phyloP scores from a whole-genome alignment of 1,140 invertebrate genomes.

The Cydia pomonella region DNA sequence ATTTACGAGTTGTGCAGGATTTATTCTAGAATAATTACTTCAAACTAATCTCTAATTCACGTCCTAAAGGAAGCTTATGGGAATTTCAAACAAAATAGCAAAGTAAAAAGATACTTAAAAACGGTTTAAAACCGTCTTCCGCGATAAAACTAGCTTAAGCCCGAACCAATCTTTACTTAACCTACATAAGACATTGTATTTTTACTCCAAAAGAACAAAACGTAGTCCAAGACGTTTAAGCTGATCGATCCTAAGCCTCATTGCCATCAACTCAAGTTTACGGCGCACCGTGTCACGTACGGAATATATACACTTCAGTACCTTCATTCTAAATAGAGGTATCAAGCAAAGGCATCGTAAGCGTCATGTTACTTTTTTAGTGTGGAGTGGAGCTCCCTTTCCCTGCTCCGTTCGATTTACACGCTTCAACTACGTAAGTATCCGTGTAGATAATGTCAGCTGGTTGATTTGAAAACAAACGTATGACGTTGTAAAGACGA shows the following conservation, averaged over 20 bases:
- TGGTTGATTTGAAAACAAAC: background rate
- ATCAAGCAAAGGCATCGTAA: background rate
- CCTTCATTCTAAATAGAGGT: background rate
- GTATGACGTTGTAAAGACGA: background rate
- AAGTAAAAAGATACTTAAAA: no score
- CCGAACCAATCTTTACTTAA: background rate
- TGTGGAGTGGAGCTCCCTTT: background rate
- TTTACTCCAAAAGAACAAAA: background rate
- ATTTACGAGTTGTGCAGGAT: no score
- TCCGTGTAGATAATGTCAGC: constrained; percentile 8
- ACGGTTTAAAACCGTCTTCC: no score
- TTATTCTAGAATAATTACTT: no score
- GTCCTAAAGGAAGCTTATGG: no score
- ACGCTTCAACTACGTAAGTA: constrained; percentile 27
- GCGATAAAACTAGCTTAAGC: no score
- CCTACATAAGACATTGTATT: constrained; percentile 17
- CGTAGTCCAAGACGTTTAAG: background rate
- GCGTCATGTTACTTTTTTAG: background rate
- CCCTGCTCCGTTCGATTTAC: constrained; percentile 32
- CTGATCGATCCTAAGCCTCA: constrained; percentile 25
- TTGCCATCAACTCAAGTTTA: constrained; percentile 24
- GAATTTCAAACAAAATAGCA: no score
- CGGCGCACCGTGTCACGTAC: constrained; percentile 15
- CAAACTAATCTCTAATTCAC: no score
- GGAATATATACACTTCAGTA: background rate